These are phyloP conservation scores for Himalopsyche tibetana DNA, from an alignment of 2,888 invertebrate species.

Conservation along the genomic window DNA sequence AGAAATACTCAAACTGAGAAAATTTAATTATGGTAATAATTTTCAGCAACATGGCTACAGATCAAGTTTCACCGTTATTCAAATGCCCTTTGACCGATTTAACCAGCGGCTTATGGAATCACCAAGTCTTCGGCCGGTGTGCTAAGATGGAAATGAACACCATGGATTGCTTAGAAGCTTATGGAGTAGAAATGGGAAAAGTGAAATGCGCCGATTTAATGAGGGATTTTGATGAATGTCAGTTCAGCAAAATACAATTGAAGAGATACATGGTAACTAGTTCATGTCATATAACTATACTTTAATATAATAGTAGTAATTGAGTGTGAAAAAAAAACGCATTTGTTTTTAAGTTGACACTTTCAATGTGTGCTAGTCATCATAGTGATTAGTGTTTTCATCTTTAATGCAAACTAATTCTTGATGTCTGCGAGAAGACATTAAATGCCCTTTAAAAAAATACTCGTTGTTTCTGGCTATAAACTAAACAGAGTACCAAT, in stretches of 20 bases:
- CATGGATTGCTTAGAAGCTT: conserved; percentile 89
- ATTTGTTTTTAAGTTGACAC: too few species aligned
- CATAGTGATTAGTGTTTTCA: too few species aligned
- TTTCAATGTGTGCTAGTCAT: too few species aligned
- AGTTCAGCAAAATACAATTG: conserved; percentile 77
- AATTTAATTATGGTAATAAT: not conserved
- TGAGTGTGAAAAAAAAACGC: too few species aligned
- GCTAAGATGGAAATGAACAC: conserved; percentile 82
- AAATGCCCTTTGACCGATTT: conserved; percentile 85
- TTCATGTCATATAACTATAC: not conserved
- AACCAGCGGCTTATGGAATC: conserved; percentile 80
- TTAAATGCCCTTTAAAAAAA: too few species aligned
- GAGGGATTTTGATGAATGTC: conserved; percentile 85
- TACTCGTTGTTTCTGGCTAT: too few species aligned
- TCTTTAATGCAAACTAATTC: too few species aligned
- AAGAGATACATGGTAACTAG: conserved; percentile 77
- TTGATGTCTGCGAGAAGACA: too few species aligned
- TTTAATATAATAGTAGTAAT: too few species aligned
- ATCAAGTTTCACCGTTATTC: conserved; percentile 78
- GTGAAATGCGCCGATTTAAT: conserved; percentile 80
- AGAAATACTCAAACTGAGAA: too few species aligned
- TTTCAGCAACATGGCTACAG: conserved; percentile 5
- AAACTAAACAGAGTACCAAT: too few species aligned
- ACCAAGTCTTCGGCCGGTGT: conserved; percentile 82
- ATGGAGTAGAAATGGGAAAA: conserved; percentile 82